Evolutionary conservation across 2,797 vertebrate species (phyloP).

Genomic region (Lateolabrax maculatus): DNA sequence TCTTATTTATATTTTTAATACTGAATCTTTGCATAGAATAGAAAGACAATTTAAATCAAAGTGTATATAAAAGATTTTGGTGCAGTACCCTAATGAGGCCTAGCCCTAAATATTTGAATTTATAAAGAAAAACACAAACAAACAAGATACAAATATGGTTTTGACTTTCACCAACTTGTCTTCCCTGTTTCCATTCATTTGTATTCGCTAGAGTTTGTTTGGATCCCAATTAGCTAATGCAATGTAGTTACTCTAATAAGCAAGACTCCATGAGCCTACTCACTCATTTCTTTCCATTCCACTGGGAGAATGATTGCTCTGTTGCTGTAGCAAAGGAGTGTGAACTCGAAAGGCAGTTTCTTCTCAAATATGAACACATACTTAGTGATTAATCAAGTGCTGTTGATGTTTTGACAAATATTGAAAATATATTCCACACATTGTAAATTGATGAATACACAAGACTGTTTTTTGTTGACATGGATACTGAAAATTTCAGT

Average conservation of each 20-base stretch:
- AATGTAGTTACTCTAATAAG: conserved; percentile 49
- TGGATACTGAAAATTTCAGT: conserved; percentile 30
- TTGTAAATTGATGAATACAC: conserved; percentile 13
- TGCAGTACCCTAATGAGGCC: conserved; percentile 25
- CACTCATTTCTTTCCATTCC: conserved; percentile 46
- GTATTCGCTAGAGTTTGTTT: conserved; percentile 49
- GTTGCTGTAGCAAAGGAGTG: conserved; percentile 3
- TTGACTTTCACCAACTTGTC: not conserved
- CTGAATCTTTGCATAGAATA: not conserved
- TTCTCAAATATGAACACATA: conserved; percentile 21
- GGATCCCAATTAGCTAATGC: conserved; percentile 63
- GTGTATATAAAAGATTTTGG: not conserved
- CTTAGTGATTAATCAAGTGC: conserved; percentile 1
- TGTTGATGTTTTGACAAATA: conserved; percentile 33
- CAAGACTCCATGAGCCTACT: conserved; percentile 45
- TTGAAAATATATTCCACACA: conserved; percentile 11
- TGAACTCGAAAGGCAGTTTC: conserved; percentile 22
- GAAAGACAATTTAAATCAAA: not conserved
- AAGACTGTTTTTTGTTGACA: conserved; percentile 37
- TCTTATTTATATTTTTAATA: conserved; percentile 12
- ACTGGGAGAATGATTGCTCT: conserved; percentile 39
- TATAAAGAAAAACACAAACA: conserved; percentile 7
- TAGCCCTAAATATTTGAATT: conserved; percentile 10
- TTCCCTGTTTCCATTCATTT: conserved; percentile 51
- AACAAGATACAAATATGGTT: conserved; percentile 25